Evolutionary conservation across 2,888 invertebrate genomes (phyloP), one percentile per base, ranked within the genome.

Genomic region (Cheilosia vernalis): DNA sequence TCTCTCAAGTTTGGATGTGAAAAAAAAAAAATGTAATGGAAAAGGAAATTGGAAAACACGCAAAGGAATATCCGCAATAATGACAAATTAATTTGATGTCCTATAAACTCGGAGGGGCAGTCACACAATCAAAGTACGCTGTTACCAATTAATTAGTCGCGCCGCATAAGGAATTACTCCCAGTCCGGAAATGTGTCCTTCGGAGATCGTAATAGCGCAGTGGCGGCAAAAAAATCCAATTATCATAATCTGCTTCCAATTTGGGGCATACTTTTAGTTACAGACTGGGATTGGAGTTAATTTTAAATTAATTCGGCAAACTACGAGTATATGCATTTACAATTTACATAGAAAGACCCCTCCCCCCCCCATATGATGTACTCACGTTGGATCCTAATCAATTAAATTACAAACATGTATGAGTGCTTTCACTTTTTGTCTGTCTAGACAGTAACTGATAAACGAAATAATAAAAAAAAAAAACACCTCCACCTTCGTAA

Each of bases 51-150:
- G 76, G 30, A 81, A 70, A 85, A 77, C 77, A 80, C 61, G 66
- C 72, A 56, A 70, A 81, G 63, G 72, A 81, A 81, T 85, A 85
- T 81, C 76, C 85, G 60, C 61, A 77, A 80, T 81, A 81, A 85
- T 81, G 85, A 85, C 85, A 85, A 85, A 81, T 77, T 85, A 85
- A 85, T 85, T 85, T 81, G 76, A 77, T 77, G 85, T 72, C 85
- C 76, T 77, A 67, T 81, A 81, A 85, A 72, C 33, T 17, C 49
- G 42, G 33, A 56, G 61, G 67, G 78, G 61, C 56, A 40, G 24
- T 21, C 19, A 53, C 47, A 33, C 60, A 70, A 80, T 70, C 64
- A 79, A 74, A 80, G 55, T 80, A 13, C 60, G 72, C 66, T 70
- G 56, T 55, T 60, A 56, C 44, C 85, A 81, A 85, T 85, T 85